phyloP scores from a whole-genome alignment of 1,140 invertebrate genomes.

The Drosophila punjabiensis region DNA sequence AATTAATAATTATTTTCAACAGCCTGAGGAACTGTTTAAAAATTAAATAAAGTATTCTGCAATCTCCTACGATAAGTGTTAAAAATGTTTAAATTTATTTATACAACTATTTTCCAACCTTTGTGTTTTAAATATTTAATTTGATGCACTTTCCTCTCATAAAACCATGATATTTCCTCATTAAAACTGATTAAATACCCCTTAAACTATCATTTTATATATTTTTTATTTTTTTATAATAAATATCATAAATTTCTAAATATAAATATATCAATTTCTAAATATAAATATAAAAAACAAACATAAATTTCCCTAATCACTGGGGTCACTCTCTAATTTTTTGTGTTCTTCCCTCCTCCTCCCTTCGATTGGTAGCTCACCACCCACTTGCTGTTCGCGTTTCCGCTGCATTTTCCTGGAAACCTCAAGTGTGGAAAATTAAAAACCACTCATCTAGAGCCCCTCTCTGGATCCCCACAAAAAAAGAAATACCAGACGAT shows the following conservation, averaged over 20 bases:
- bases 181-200: not conserved
- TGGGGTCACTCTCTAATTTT: constrained; percentile 3
- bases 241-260: no score
- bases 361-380: constrained; percentile 33
- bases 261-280: no score
- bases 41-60: no score
- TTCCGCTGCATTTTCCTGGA: constrained; percentile 70
- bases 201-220: not conserved
- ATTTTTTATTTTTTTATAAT: no score
- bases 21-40: no score
- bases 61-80: no score
- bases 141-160: not conserved
- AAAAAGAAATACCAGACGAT: constrained; percentile 8
- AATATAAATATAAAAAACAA: no score
- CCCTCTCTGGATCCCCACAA: not conserved
- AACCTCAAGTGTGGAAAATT: constrained; percentile 71
- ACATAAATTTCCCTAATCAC: no score
- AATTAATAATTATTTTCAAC: no score
- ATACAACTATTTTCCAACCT: not conserved
- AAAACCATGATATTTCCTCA: not conserved
- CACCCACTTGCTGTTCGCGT: constrained; percentile 71
- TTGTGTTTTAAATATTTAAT: not conserved
- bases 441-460: constrained; percentile 56
- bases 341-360: not conserved
- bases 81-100: no score